These are phyloP conservation scores for Oncorhynchus mykiss DNA, from an alignment of 2,113 vertebrate species.

Conservation along the genomic window DNA sequence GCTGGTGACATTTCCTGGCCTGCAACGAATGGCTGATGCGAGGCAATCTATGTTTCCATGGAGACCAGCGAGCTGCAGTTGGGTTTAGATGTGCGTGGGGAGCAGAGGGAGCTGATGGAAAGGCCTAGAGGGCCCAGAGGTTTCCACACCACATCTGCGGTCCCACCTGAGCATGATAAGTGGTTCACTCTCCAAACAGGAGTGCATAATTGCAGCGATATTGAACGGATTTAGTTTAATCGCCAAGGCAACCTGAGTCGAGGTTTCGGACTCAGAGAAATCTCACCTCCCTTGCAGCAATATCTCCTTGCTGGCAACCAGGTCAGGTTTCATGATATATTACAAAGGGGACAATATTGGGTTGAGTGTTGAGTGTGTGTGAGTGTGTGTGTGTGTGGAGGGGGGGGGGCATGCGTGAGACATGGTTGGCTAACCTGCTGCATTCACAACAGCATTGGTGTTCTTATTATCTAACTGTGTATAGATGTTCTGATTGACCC, in stretches of 20 bases:
- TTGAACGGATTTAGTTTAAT: slow-evolving; percentile 49
- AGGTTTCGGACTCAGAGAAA: slow-evolving; percentile 26
- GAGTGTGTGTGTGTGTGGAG: too few relatives aligned
- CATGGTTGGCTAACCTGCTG: slow-evolving; percentile 46
- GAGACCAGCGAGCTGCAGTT: neutral
- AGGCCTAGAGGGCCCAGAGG: neutral
- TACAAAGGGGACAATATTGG: slow-evolving; percentile 67
- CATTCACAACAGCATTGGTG: slow-evolving; percentile 24
- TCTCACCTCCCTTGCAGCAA: slow-evolving; percentile 50
- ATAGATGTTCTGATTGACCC: too few relatives aligned
- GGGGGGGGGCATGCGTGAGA: slow-evolving; percentile 43
- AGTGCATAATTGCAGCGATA: neutral
- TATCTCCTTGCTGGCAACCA: slow-evolving; percentile 56
- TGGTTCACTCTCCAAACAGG: neutral
- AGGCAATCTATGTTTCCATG: neutral
- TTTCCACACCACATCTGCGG: too few relatives aligned
- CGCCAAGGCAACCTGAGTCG: slow-evolving; percentile 6
- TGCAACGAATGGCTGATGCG: neutral
- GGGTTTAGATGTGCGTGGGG: neutral
- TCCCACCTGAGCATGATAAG: too few relatives aligned
- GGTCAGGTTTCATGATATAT: slow-evolving; percentile 65
- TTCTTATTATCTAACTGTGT: neutral
- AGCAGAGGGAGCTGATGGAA: neutral
- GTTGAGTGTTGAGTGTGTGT: too few relatives aligned
- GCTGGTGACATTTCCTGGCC: neutral